Evolutionary conservation across 2,888 invertebrate species (phyloP).

Genomic region (Hermaeophaga mercurialis): DNA sequence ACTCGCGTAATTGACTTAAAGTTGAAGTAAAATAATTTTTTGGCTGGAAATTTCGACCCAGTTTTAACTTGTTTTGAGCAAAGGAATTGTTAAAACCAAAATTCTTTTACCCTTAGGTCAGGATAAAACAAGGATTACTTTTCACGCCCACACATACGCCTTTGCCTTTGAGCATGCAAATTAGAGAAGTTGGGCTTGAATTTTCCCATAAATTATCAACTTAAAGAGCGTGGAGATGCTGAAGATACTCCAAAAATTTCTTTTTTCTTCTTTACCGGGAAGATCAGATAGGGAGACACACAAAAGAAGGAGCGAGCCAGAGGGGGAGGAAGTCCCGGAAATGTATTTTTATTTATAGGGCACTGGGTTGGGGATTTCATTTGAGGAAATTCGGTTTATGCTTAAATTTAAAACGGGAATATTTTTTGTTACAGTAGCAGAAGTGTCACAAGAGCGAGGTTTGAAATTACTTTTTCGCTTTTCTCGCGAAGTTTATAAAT

Average conservation of each 20-base stretch:
- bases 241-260: constrained; percentile 14
- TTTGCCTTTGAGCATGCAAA: constrained; percentile 21
- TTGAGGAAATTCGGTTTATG: constrained; percentile 13
- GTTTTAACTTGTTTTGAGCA: too few species aligned
- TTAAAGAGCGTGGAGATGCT: constrained; percentile 11
- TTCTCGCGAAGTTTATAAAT: constrained; percentile 5
- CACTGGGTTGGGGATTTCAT: constrained; percentile 14
- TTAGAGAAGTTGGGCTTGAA: constrained; percentile 24
- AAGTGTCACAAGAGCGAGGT: neutral
- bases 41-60: too few species aligned
- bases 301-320: neutral
- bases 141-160: constrained; percentile 2
- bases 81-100: too few species aligned
- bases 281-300: constrained; percentile 11
- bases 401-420: constrained; percentile 11
- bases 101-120: too few species aligned
- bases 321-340: neutral
- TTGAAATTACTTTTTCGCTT: constrained; percentile 7
- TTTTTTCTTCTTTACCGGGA: constrained; percentile 15
- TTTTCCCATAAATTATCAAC: constrained; percentile 28
- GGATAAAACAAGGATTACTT: too few species aligned
- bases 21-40: too few species aligned
- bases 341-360: constrained; percentile 21
- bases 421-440: constrained; percentile 8
- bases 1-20: too few species aligned